Evolutionary conservation across 2,113 vertebrate genomes (phyloP), one percentile per base, ranked within the genome.

Genomic region (Triplophysa tibetana): DNA sequence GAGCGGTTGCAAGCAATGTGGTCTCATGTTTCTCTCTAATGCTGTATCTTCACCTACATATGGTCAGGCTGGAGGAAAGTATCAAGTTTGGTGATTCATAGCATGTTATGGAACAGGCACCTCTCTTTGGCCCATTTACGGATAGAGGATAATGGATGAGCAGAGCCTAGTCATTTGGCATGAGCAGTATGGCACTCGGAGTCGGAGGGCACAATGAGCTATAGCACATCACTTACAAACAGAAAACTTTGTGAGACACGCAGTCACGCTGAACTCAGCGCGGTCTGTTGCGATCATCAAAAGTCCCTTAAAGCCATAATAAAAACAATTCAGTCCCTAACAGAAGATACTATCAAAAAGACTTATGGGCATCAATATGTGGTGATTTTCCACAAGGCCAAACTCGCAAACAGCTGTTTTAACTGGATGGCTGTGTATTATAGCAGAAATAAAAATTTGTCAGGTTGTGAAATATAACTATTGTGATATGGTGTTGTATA

Each of bases 231-330:
- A n/a, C n/a, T 61, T 45, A 43, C 4, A 11, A 73, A 23, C n/a
- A 41, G n/a, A 23, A 60, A 73, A 61, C 56, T 61, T 72, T 72
- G 70, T 38, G 52, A 58, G 70, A 72, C 10, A 38, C 38, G 19
- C 48, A 70, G 50, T 70, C 21, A 2, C 41, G 13, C 0, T 13
- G 61, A 74, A 52, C 66, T 45, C 43, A 50, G 45, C 3, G 45
- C 69, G 33, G 48, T 21, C 50, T 72, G 50, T 72, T 2, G 24
- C 33, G 69, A 56, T 56, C 52, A 56, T 56, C 26, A 12, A 38
- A 60, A 74, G 45, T 54, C 70, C 70, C 70, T 74, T 74, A 61
- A 60, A 74, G 70, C 70, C 38, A 41, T 61, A 24, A 74, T 74
- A 61, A 74, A 72, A 74, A 74, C 56, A 11, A 33, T 23, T 61